Evolutionary conservation across 2,113 vertebrate species (phyloP).

Genomic region (Ophiodon elongatus): DNA sequence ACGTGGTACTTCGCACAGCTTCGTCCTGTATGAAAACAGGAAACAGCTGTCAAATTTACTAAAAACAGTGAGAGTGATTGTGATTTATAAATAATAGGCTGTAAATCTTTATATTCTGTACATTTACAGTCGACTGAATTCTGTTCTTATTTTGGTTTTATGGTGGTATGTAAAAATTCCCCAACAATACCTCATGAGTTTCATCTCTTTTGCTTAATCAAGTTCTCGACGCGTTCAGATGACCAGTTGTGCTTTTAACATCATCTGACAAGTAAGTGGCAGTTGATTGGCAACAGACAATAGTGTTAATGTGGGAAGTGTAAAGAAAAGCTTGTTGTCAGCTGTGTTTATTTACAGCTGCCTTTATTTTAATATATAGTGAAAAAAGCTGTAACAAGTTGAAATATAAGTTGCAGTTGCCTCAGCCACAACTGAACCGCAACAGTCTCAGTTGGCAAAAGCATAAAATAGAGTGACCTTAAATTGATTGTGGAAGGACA

Average conservation of each 20-base stretch:
- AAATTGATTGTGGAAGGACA: neutral
- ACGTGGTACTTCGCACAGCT: slow-evolving; percentile 34
- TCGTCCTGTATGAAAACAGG: slow-evolving; percentile 18
- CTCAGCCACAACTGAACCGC: neutral
- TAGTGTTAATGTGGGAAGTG: neutral
- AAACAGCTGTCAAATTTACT: slow-evolving; percentile 24
- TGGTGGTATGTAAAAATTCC: neutral
- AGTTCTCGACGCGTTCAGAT: neutral
- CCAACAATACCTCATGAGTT: neutral
- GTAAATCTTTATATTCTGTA: neutral
- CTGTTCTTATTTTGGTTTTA: neutral
- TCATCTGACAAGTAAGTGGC: neutral
- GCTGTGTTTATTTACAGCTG: neutral
- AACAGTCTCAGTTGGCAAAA: neutral
- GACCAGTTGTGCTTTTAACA: neutral
- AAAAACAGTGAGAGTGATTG: neutral
- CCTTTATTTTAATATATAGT: neutral
- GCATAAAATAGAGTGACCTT: neutral
- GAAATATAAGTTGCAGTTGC: neutral
- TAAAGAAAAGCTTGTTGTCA: neutral
- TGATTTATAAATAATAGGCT: slow-evolving; percentile 10
- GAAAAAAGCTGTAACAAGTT: neutral
- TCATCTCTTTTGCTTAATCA: neutral
- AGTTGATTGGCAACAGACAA: neutral
- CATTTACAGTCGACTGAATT: neutral